These are phyloP conservation scores for Chlorodrepanis virens DNA, from an alignment of 2,113 vertebrate species.

Conservation along the genomic window DNA sequence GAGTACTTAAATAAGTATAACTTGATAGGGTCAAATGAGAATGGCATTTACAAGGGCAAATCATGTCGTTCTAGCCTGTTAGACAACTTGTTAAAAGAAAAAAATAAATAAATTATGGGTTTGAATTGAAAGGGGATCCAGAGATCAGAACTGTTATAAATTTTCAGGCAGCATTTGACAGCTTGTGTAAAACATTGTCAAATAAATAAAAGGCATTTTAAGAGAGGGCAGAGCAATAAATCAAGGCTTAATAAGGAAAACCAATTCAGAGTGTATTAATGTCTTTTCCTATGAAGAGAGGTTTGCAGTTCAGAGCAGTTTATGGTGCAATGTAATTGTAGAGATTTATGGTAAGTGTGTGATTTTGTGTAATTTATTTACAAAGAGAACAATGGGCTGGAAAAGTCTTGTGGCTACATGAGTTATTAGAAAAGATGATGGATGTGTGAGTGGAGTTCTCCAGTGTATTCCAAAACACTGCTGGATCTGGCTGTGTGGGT, in stretches of 20 bases:
- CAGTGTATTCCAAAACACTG: neutral
- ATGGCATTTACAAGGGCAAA: constrained; percentile 48
- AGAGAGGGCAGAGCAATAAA: neutral
- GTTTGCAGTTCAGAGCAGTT: neutral
- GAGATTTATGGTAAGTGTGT: neutral
- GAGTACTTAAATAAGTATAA: constrained; percentile 40
- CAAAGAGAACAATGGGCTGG: neutral
- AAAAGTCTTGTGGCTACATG: neutral
- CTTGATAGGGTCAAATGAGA: constrained; percentile 33
- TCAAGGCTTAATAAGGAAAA: neutral
- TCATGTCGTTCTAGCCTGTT: neutral
- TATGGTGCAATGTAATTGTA: neutral
- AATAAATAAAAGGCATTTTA: neutral
- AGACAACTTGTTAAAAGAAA: neutral
- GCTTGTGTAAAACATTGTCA: neutral
- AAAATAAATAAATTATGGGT: neutral
- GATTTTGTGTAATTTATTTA: neutral
- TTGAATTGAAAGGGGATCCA: neutral
- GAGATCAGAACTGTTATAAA: neutral
- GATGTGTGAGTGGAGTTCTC: neutral
- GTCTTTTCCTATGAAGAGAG: neutral
- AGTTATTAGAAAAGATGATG: neutral
- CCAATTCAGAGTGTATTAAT: neutral
- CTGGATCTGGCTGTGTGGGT: neutral
- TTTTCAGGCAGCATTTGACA: neutral